Conservation (phyloP, 2,113 vertebrate genomes). For the Bungarus multicinctus region DNA sequence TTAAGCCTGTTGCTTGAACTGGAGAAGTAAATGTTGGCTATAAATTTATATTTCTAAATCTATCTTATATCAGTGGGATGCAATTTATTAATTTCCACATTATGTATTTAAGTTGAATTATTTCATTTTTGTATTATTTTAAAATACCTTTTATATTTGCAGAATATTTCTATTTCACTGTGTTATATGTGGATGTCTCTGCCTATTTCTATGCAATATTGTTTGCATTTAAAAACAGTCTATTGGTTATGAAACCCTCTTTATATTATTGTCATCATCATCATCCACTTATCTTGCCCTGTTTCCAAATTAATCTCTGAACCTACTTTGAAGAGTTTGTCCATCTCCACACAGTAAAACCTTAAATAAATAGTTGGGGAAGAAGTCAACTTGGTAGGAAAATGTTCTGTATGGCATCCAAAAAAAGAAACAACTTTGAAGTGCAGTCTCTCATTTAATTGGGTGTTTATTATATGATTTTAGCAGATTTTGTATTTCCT, state of each 20-base stretch:
- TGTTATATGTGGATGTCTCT: background rate
- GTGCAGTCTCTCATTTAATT: background rate
- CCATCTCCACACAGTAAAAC: background rate
- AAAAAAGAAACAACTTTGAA: slow-evolving; percentile 3
- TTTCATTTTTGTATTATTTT: background rate
- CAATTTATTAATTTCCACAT: background rate
- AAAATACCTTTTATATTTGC: background rate
- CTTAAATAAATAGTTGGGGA: background rate
- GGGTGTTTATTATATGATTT: background rate
- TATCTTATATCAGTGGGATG: background rate
- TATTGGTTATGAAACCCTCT: background rate
- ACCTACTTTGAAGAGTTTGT: background rate
- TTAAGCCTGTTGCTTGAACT: background rate
- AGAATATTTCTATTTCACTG: background rate
- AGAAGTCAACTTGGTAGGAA: background rate
- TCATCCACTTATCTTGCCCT: background rate
- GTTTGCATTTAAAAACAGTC: background rate
- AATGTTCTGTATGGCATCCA: background rate
- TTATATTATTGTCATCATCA: background rate
- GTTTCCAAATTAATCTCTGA: background rate
- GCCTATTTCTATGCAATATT: background rate
- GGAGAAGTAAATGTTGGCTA: background rate
- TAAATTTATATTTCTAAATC: background rate
- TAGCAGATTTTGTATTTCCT: background rate
- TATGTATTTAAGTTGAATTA: background rate